Conservation (phyloP, 2,113 vertebrate genomes). For the Ophiodon elongatus region DNA sequence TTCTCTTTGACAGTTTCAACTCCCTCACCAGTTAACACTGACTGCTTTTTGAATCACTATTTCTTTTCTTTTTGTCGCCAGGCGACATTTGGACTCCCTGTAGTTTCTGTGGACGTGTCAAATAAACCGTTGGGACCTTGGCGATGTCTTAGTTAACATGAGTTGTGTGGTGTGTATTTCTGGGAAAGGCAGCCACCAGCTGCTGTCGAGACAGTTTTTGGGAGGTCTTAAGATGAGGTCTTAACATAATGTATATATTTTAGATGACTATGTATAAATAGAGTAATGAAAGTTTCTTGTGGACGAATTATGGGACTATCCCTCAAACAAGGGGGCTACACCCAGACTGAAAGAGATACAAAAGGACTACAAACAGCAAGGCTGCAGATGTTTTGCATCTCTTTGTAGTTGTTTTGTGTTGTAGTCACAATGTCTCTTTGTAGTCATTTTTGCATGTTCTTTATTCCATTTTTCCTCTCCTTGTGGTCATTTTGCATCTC, state of each 20-base stretch:
- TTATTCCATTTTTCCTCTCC: no score
- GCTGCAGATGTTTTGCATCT: not conserved
- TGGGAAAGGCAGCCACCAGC: slow-evolving; percentile 2
- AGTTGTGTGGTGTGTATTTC: slow-evolving; percentile 2
- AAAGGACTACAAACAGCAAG: not conserved
- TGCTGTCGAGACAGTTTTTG: not conserved
- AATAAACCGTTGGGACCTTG: slow-evolving; percentile 32
- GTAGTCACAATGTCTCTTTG: not conserved
- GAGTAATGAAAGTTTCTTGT: not conserved
- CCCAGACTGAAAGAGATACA: not conserved
- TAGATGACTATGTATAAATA: not conserved
- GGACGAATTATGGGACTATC: not conserved
- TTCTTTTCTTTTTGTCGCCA: slow-evolving; percentile 23
- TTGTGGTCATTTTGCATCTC: not conserved
- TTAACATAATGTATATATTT: not conserved
- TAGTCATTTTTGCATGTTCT: not conserved
- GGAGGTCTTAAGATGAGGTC: not conserved
- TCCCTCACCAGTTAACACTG: slow-evolving; percentile 44
- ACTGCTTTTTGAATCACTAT: slow-evolving; percentile 40
- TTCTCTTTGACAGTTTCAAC: slow-evolving; percentile 46
- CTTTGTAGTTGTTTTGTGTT: not conserved
- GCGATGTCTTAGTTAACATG: slow-evolving; percentile 28
- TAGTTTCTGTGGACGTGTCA: slow-evolving; percentile 23
- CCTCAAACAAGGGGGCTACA: not conserved
- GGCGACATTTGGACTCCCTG: slow-evolving; percentile 19